phyloP scores from a whole-genome alignment of 53 echinoderm and acorn worm species.

The Zoroaster sp. region DNA sequence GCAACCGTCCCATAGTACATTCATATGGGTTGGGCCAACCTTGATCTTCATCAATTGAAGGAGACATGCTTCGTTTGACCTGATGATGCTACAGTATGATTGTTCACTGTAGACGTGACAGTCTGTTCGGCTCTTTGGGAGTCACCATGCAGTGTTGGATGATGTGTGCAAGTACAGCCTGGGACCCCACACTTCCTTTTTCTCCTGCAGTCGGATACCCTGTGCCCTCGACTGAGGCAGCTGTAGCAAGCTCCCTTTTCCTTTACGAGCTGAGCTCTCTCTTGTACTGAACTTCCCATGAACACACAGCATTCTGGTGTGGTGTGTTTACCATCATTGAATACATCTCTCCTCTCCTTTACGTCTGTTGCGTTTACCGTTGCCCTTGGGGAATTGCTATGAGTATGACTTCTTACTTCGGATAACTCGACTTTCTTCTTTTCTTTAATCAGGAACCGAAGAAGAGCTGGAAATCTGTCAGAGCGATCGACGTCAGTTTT shows the following conservation, averaged over 20 bases:
- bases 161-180: slow-evolving; percentile 38
- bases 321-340: not conserved
- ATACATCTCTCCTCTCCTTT: not conserved
- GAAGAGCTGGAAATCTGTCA: slow-evolving; percentile 37
- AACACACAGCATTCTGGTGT: not conserved
- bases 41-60: slow-evolving; percentile 50
- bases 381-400: not conserved
- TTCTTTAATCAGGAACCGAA: slow-evolving; percentile 26
- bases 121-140: not conserved
- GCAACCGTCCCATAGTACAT: slow-evolving; percentile 56
- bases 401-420: not conserved
- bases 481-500: not conserved
- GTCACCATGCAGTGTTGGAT: slow-evolving; percentile 11
- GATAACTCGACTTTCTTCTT: slow-evolving; percentile 14
- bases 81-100: too few relatives aligned
- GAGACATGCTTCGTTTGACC: slow-evolving; percentile 21
- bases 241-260: slow-evolving; percentile 35
- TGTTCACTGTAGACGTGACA: not conserved
- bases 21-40: not conserved
- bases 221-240: slow-evolving; percentile 33
- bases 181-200: slow-evolving; percentile 31
- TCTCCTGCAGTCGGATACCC: not conserved
- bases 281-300: not conserved
- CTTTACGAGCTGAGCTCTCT: not conserved
- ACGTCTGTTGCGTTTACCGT: not conserved